These are phyloP conservation scores for Drosophila atripex DNA, from an alignment of 2,888 invertebrate genomes.

Conservation along the genomic window DNA sequence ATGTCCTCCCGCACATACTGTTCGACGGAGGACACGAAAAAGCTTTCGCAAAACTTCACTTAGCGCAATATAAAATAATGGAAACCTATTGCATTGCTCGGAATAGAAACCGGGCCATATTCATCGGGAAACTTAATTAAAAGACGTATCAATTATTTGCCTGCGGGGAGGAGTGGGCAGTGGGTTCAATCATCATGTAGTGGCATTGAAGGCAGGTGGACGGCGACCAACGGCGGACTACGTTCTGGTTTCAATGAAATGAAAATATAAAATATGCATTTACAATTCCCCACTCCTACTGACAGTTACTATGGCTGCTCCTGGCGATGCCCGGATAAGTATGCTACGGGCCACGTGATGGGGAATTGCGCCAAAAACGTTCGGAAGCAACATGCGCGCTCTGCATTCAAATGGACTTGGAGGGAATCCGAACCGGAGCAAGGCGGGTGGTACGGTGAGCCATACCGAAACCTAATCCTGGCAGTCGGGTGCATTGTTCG, in stretches of 20 bases:
- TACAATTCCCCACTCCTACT: slow-evolving; percentile 51
- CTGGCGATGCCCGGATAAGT: slow-evolving; percentile 62
- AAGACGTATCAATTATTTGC: slow-evolving; percentile 54
- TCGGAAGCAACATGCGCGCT: slow-evolving; percentile 12
- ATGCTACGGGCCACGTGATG: slow-evolving; percentile 66
- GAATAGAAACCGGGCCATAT: background rate
- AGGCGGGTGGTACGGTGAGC: background rate
- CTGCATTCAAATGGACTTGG: slow-evolving; percentile 65
- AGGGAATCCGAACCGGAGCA: background rate
- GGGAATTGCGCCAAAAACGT: slow-evolving; percentile 65
- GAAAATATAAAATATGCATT: slow-evolving; percentile 78
- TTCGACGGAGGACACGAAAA: slow-evolving; percentile 18
- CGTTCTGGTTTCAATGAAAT: slow-evolving; percentile 77
- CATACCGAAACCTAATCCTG: slow-evolving; percentile 41
- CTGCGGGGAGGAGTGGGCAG: background rate
- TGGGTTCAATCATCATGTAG: slow-evolving; percentile 28
- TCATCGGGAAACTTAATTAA: slow-evolving; percentile 50
- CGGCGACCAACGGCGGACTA: slow-evolving; percentile 43
- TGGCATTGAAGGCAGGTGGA: slow-evolving; percentile 18
- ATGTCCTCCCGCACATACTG: slow-evolving; percentile 12
- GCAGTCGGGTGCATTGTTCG: slow-evolving; percentile 30
- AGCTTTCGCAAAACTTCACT: slow-evolving; percentile 14
- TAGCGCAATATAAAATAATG: background rate
- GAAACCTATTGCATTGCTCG: background rate
- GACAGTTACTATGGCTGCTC: slow-evolving; percentile 39